These are phyloP conservation scores for Epizoanthus ramosus DNA, from an alignment of 92 coral and sea anemone species.

Conservation along the genomic window DNA sequence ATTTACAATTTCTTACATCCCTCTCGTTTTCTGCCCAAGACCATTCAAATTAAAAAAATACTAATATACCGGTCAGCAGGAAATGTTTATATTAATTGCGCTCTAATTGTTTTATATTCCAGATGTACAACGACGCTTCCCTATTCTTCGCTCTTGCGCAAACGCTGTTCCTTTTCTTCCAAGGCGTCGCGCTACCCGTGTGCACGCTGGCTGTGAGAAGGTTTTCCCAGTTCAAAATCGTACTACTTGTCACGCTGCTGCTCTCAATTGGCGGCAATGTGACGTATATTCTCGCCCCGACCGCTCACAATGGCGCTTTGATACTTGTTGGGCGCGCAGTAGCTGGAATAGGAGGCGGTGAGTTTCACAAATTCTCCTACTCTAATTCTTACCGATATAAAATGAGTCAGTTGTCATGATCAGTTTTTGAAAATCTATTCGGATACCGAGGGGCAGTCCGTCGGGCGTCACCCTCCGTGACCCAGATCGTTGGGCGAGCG, in stretches of 20 bases:
- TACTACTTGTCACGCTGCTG: conserved; percentile 16
- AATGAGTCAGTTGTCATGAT: no score
- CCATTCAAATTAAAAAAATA: no score
- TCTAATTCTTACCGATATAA: no score
- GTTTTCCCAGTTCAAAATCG: conserved; percentile 24
- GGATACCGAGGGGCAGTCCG: no score
- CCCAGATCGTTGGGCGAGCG: no score
- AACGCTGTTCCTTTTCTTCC: conserved; percentile 8
- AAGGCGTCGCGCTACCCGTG: conserved; percentile 36
- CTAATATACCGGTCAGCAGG: background rate
- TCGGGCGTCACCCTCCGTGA: no score
- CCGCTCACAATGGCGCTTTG: background rate
- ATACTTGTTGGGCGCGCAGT: conserved; percentile 30
- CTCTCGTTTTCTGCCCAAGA: no score
- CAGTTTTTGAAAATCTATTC: no score
- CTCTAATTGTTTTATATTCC: background rate
- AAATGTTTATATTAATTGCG: background rate
- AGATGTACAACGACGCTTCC: background rate
- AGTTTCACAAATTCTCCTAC: background rate
- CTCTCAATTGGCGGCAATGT: conserved; percentile 30
- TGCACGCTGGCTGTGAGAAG: conserved; percentile 10
- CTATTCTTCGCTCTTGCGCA: conserved; percentile 34
- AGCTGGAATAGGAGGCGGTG: conserved; percentile 44
- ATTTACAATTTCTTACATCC: no score
- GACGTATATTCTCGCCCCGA: conserved; percentile 11